A percentile compares a stretch with the other conserved stretches of the same genome.
Evolutionary conservation across 2,888 invertebrate genomes (phyloP).

Genomic region (Hybos culiciformis): DNA sequence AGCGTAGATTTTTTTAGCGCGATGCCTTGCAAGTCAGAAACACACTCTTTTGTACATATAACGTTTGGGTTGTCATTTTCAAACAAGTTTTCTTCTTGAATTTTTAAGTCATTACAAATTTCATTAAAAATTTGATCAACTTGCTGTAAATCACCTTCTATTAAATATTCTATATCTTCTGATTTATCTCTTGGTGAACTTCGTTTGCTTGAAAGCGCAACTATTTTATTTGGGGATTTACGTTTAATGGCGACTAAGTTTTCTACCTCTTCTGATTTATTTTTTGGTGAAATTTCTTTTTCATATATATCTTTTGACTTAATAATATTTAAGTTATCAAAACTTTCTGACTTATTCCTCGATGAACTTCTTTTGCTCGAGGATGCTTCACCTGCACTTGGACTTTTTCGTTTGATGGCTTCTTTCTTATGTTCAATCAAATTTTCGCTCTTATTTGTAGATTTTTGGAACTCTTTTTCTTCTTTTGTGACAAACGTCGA

Average conservation of each 20-base stretch:
- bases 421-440: too few species aligned
- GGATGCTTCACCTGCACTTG: neutral
- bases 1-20: neutral
- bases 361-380: neutral
- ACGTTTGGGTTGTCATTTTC: too few species aligned
- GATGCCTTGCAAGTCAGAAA: neutral
- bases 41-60: too few species aligned
- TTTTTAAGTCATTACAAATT: constrained; percentile 21
- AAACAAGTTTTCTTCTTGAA: too few species aligned
- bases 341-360: neutral
- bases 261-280: too few species aligned
- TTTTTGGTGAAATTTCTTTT: neutral
- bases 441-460: too few species aligned
- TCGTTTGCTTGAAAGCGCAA: neutral
- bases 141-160: constrained; percentile 13
- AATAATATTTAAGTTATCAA: neutral
- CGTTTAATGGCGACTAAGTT: too few species aligned
- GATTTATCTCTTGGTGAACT: neutral
- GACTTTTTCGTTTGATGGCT: neutral
- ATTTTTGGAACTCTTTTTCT: too few species aligned
- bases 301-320: neutral
- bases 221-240: too few species aligned
- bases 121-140: constrained; percentile 25
- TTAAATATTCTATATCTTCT: neutral
- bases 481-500: too few species aligned